phyloP scores from a whole-genome alignment of 2,888 invertebrate genomes.

The Hipparchia semele region DNA sequence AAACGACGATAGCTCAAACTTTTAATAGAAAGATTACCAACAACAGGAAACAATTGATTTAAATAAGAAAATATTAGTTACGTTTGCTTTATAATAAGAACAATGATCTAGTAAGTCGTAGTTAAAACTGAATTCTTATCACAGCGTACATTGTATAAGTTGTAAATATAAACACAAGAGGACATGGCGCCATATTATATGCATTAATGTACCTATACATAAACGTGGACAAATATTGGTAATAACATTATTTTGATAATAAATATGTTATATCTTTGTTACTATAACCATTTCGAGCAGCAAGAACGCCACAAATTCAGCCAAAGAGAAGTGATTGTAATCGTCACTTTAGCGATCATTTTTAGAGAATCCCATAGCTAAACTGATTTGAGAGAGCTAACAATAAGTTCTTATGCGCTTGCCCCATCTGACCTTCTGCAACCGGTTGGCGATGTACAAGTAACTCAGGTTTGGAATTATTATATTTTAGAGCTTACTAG shows the following conservation, averaged over 20 bases:
- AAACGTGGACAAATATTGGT: not conserved
- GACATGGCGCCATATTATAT: not conserved
- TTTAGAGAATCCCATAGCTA: not conserved
- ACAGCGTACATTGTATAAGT: not conserved
- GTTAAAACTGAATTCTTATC: conserved; percentile 1
- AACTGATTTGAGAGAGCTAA: not conserved
- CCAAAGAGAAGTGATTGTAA: too few species aligned
- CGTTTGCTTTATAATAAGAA: not conserved
- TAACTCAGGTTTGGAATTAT: not conserved
- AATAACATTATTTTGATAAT: too few species aligned
- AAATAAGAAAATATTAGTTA: not conserved
- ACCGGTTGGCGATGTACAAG: not conserved
- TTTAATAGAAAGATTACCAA: too few species aligned
- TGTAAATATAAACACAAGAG: not conserved
- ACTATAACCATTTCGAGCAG: too few species aligned
- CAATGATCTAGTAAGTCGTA: not conserved
- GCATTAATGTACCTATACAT: not conserved
- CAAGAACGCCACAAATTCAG: too few species aligned
- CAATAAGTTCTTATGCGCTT: not conserved
- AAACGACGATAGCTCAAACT: too few species aligned
- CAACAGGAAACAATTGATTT: too few species aligned
- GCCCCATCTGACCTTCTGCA: not conserved
- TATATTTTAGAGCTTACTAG: not conserved
- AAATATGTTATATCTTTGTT: too few species aligned
- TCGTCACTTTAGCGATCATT: not conserved